phyloP scores from a whole-genome alignment of 2,888 invertebrate species.

The Elgonia sp. region DNA sequence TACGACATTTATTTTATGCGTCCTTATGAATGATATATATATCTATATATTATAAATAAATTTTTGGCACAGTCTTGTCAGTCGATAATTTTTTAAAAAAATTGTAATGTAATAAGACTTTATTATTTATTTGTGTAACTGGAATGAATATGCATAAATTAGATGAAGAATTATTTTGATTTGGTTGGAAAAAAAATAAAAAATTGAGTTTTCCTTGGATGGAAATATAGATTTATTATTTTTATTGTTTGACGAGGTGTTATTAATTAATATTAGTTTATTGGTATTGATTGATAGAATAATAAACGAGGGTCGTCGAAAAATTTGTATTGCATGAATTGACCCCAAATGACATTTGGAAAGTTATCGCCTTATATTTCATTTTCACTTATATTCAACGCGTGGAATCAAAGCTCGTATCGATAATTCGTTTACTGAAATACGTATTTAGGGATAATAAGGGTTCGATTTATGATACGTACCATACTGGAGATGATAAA shows the following conservation, averaged over 20 bases:
- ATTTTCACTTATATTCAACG: constrained; percentile 8
- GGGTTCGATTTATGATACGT: constrained; percentile 17
- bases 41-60: too few relatives aligned
- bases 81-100: too few relatives aligned
- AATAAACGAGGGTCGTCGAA: neutral
- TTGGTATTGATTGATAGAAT: constrained; percentile 2
- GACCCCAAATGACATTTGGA: constrained; percentile 15
- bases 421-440: too few relatives aligned
- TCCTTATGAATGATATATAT: neutral
- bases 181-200: too few relatives aligned
- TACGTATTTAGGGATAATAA: constrained; percentile 43
- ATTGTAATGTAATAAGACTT: too few relatives aligned
- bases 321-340: neutral
- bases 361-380: constrained; percentile 20
- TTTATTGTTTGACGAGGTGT: too few relatives aligned
- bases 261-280: neutral
- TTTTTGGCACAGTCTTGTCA: too few relatives aligned
- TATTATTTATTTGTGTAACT: too few relatives aligned
- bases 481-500: constrained; percentile 22
- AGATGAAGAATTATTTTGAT: too few relatives aligned
- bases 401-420: constrained; percentile 8
- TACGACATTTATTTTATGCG: neutral
- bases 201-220: too few relatives aligned
- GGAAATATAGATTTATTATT: too few relatives aligned
- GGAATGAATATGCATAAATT: too few relatives aligned